A percentile compares a stretch with the other conserved stretches of the same genome.
Conservation (phyloP, 2,888 invertebrate species). For the Cabera pusaria region DNA sequence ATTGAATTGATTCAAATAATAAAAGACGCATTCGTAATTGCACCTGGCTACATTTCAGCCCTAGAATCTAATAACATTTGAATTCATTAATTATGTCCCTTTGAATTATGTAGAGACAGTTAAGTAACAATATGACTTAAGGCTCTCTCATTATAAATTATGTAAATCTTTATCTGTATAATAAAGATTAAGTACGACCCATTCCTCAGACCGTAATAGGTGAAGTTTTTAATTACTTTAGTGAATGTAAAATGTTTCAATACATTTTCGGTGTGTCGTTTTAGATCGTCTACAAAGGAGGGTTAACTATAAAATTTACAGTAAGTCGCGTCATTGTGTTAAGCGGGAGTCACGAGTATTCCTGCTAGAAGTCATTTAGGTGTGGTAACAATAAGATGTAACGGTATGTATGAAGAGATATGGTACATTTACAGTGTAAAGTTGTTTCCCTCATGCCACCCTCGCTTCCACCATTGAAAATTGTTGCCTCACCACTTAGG, state of each 20-base stretch:
- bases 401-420: conserved; percentile 39
- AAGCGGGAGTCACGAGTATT: conserved; percentile 2
- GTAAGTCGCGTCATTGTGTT: too few relatives aligned
- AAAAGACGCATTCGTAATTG: too few relatives aligned
- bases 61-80: too few relatives aligned
- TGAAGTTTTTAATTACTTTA: conserved; percentile 24
- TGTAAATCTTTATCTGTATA: conserved; percentile 18
- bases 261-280: too few relatives aligned
- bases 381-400: conserved; percentile 28
- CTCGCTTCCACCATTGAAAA: conserved; percentile 58
- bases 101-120: too few relatives aligned
- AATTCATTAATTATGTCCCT: too few relatives aligned
- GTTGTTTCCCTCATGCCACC: conserved; percentile 52
- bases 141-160: conserved; percentile 17
- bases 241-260: conserved; percentile 4
- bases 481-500: conserved; percentile 51
- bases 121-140: too few relatives aligned
- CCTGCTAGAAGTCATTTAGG: conserved; percentile 12
- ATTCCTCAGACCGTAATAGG: conserved; percentile 16
- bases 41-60: too few relatives aligned
- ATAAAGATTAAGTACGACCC: conserved; percentile 18
- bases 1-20: too few relatives aligned
- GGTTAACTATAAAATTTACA: too few relatives aligned
- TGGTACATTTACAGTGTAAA: conserved; percentile 48
- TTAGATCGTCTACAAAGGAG: too few relatives aligned